Evolutionary conservation across 2,797 vertebrate genomes (phyloP), one percentile per base, ranked within the genome.

Genomic region (Acipenser oxyrinchus): DNA sequence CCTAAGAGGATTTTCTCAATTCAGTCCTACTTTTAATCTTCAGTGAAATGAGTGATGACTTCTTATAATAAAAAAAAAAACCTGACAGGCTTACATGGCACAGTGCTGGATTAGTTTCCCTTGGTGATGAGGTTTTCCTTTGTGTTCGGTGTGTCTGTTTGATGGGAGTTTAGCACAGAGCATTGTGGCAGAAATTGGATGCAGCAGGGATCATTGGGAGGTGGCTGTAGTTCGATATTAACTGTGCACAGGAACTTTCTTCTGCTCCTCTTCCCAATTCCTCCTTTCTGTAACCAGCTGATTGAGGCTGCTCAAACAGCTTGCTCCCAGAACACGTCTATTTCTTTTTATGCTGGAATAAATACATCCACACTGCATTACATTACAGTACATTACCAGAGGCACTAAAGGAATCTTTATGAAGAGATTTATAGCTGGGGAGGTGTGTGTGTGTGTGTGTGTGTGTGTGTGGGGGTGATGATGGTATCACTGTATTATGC

Each of bases 1-100:
- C 91, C 91, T 95, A 94, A 96, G 94, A 95, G 92, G 94, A 96
- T 98, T 97, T 96, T 94, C 94, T 96, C 94, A 97, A 96, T 98
- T 97, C 96, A 96, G 92, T 92, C 92, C 90, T 95, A 94, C 93
- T 96, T 97, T 96, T 97, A 98, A 96, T 98, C 95, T 97, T 94
- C 91, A 88, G 90, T 88, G 87, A 96, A 98, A 96, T 96, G 95
- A 97, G 91, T 96, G 94, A 97, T 97, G 95, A 97, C 95, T 97
- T 97, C 93, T 95, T 98, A 95, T 91, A 97, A 95, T 94, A 93
- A 93, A 93, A 94, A 93, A 93, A 94, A 92, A 89, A 90, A 85
- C 84, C 92, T 94, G 94, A 94, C 94, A 94, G 94, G 93, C 94
- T 98, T 96, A 93, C 92, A 93, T 93, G 88, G 85, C 91, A 92